Percentiles rank a stretch among this genome's conserved stretches.
Conservation (phyloP, 2,888 invertebrate species). For the Liodrosophila aerea region DNA sequence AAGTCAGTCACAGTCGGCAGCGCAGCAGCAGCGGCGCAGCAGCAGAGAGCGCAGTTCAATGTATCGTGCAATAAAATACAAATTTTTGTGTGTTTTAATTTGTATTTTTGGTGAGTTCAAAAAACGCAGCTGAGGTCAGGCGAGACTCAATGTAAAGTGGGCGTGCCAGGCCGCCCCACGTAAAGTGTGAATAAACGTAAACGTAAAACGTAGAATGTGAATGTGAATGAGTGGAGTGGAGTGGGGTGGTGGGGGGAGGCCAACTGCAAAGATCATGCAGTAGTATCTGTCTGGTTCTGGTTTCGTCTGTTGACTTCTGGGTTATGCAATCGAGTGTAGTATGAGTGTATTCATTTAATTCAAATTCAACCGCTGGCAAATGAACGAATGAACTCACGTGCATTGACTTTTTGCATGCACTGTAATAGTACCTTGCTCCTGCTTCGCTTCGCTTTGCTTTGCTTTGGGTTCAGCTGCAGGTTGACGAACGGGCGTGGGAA, state of each 20-base stretch:
- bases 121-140: slow-evolving; percentile 73
- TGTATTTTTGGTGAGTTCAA: slow-evolving; percentile 60
- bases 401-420: too few relatives aligned
- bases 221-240: neutral
- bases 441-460: too few relatives aligned
- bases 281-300: too few relatives aligned
- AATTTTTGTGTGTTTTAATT: slow-evolving; percentile 32
- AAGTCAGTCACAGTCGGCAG: neutral
- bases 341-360: slow-evolving; percentile 27
- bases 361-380: slow-evolving; percentile 32
- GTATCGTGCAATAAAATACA: slow-evolving; percentile 65
- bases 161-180: slow-evolving; percentile 45
- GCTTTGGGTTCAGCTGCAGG: too few relatives aligned
- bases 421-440: too few relatives aligned
- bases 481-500: too few relatives aligned
- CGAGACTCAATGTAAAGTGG: slow-evolving; percentile 58
- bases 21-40: slow-evolving; percentile 14
- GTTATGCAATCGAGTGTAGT: neutral
- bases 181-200: neutral
- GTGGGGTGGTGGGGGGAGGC: too few relatives aligned
- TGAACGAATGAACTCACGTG: neutral
- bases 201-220: neutral
- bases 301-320: too few relatives aligned
- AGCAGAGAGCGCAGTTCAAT: slow-evolving; percentile 57
- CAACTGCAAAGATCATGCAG: too few relatives aligned